These are phyloP conservation scores for Cnemophilus loriae DNA, from an alignment of 2,113 vertebrate genomes.

Conservation along the genomic window DNA sequence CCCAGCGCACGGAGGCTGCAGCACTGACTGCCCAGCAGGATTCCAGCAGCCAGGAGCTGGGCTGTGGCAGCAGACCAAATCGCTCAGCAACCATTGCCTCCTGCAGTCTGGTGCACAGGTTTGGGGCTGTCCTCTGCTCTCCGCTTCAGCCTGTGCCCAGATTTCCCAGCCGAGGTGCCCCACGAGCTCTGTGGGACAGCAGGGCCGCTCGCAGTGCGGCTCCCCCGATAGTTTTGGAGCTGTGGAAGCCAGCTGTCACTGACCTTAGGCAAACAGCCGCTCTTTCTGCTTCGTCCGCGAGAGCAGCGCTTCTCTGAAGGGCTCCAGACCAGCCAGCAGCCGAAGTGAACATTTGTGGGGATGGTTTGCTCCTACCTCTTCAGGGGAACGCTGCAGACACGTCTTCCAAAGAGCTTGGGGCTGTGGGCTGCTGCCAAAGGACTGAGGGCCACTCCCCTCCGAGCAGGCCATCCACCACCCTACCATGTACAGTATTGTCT, in stretches of 20 bases:
- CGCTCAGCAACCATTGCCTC: neutral
- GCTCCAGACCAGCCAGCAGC: neutral
- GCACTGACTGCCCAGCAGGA: neutral
- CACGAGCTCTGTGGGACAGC: neutral
- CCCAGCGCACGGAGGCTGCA: neutral
- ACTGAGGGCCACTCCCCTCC: neutral
- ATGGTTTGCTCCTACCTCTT: slow-evolving; percentile 51
- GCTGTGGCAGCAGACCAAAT: neutral
- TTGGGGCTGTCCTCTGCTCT: neutral
- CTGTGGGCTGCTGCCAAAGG: slow-evolving; percentile 35
- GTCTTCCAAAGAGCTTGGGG: slow-evolving; percentile 42
- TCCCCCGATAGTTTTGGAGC: neutral
- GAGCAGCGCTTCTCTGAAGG: neutral
- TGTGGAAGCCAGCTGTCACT: neutral
- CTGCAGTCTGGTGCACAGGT: neutral
- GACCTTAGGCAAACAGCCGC: neutral
- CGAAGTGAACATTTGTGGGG: neutral
- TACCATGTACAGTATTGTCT: slow-evolving; percentile 49
- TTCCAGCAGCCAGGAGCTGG: neutral
- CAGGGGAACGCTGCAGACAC: slow-evolving; percentile 10
- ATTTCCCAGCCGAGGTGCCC: neutral
- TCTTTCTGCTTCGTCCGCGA: neutral
- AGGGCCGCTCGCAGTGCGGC: neutral
- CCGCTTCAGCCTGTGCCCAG: neutral
- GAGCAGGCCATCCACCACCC: neutral